phyloP scores from a whole-genome alignment of 2,888 invertebrate genomes.

The Sycophila texana region DNA sequence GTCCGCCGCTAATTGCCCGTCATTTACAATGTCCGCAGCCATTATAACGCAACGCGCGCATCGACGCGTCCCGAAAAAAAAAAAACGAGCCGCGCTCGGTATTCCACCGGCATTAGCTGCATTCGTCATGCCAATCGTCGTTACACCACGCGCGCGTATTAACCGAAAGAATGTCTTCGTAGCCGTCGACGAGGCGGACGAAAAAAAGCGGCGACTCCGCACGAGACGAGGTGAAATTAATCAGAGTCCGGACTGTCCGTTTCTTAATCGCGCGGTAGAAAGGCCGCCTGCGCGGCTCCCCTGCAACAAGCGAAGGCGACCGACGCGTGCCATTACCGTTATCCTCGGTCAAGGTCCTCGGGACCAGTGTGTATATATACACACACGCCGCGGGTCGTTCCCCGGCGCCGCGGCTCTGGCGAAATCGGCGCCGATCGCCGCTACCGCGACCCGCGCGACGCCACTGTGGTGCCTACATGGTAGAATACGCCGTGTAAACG shows the following conservation, averaged over 20 bases:
- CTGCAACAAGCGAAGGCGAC: slow-evolving; percentile 6
- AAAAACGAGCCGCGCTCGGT: too few species aligned
- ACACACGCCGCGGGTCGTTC: neutral
- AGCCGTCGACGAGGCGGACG: neutral
- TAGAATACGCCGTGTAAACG: neutral
- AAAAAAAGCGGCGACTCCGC: too few species aligned
- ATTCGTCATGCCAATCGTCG: slow-evolving; percentile 9
- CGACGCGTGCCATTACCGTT: slow-evolving; percentile 64
- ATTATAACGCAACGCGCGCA: neutral
- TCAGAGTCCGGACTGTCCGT: neutral
- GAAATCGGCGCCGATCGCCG: slow-evolving; percentile 16
- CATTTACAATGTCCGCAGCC: slow-evolving; percentile 11
- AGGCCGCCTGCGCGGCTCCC: neutral
- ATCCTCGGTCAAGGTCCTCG: slow-evolving; percentile 70
- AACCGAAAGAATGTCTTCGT: neutral
- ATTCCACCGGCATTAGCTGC: neutral
- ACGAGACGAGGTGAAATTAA: neutral
- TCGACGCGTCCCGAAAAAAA: neutral
- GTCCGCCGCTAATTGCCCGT: neutral
- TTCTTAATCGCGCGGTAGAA: neutral
- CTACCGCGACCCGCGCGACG: neutral
- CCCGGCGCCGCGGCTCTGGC: neutral
- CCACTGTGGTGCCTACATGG: neutral
- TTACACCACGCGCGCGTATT: slow-evolving; percentile 26
- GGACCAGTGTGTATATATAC: slow-evolving; percentile 6